Base-by-base conservation (phyloP, 2,797 vertebrate species). In the Xenopus petersii region DNA sequence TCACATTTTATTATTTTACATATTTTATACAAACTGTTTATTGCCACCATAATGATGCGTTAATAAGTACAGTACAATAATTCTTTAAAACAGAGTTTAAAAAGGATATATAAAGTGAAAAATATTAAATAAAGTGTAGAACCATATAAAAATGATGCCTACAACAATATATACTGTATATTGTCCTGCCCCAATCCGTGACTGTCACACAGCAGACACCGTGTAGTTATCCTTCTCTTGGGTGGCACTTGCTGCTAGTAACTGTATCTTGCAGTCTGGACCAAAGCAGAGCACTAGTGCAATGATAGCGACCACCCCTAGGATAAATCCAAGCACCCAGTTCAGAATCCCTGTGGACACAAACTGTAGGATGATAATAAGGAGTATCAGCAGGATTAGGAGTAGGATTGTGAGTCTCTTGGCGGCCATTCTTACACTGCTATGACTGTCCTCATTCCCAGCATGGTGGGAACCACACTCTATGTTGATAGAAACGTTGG, bases 351-450 rank as follows among this genome's bases (percentile, higher is more conserved):
- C 86, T 0, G 82, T 84, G 81, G 86, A 82, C 64, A 87, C 11
- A 11, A 93, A 89, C 0, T 90, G 89, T 58, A 92, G 83, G 75
- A 91, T 80, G 49, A 91, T 51, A 46, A 84, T 4, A 0, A 88
- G 73, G 1, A 91, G 77, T 11, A 91, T 72, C 42, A 82, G 81
- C 51, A 87, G 46, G 0, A 92, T 81, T 51, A 91, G 67, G 74
- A 92, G 71, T 9, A 91, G 86, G 12, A 86, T 75, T 0, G 80
- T 61, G 2, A 92, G 82, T 42, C 87, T 86, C 75, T 86, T 84
- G 11, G 87, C 56, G 0, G 82, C 88, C 9, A 74, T n/a, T 1
- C 60, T 49, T 12, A 64, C 78, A 70, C 79, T 85, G 16, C 76
- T 75, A 2, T 9, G 79, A 0, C 67, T 81, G 0, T 80, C 81